Base-by-base conservation (phyloP, 2,113 vertebrate species). In the Perca flavescens region DNA sequence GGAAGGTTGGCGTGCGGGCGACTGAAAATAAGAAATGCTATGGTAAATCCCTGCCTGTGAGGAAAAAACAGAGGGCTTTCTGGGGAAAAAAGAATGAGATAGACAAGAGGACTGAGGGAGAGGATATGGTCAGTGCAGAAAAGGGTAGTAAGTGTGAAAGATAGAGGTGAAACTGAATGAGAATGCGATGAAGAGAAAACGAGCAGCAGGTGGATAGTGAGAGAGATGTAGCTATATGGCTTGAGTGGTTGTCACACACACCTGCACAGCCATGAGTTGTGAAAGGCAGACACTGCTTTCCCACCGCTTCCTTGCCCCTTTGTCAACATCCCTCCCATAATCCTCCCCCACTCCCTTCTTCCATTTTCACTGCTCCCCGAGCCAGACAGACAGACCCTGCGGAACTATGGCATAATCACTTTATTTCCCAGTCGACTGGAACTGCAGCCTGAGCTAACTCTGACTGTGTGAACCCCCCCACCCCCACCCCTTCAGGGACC, bases 401-500 rank as follows among this genome's bases (percentile, higher is more conserved):
- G 77, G 91, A 88, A 87, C 86, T 70, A 67, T 86, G 74, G 89
- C 83, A 86, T 92, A 93, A 94, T 94, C 91, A 90, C 92, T 93
- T 93, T 89, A 92, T 93, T 90, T 92, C 86, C 87, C 89, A 43
- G 74, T 90, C 71, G 84, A 90, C 82, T 86, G 82, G 84, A 88
- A 86, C 84, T 89, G 80, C 86, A 65, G 46, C 72, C 79, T 84
- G 78, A 69, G 86, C 83, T 86, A 81, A 84, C 83, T 84, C 83
- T 82, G 53, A 76, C 87, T 79, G 69, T 86, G 83, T 85, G 78
- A 86, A 67, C 68, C 60, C 8, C 72, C 56, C 1, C 31, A 78
- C 21, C 63, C 53, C 31, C 70, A 3, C 92, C 64, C 65, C 31
- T 34, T 81, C 88, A 99, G 98, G 97, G 79, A 98, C 96, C 79